Base-by-base conservation (phyloP, 2,888 invertebrate species). In the Drosophila histrio region DNA sequence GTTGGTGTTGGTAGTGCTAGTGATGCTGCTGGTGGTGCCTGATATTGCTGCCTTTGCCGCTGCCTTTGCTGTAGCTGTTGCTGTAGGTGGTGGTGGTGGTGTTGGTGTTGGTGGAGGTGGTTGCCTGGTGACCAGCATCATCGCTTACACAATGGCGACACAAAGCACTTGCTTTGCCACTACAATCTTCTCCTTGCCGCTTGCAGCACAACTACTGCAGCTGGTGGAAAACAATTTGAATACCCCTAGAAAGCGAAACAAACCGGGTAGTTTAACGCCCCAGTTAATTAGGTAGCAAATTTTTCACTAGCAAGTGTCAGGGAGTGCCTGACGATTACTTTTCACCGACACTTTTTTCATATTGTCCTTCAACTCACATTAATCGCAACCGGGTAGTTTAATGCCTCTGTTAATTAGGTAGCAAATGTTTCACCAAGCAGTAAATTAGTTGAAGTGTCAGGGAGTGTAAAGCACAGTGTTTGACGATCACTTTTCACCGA, bases 131-230 rank as follows among this genome's bases (percentile, higher is more conserved):
- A 71, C 71, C 69, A 58, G 69, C 72, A 72, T 59, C 50, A 54
- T 38, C 43, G 68, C 59, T 57, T 49, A 68, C 52, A 74, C 74
- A 73, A 73, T 74, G 73, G 54, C 70, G 64, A 73, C 74, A 70
- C 54, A 73, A 62, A 70, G 65, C 63, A 64, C 57, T 72, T 65
- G 63, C 68, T 38, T 41, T 53, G 26, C 22, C 41, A 47, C 34
- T 47, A 9, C 34, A 49, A 39, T 44, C 36, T 6, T 13, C 26
- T 11, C 9, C 9, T n/a, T n/a, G n/a, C 13, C 15, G 8, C 39
- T 13, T 7, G 1, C 32, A 3, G 32, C 24, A 32, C 32, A 11
- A 24, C 28, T 9, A 26, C 47, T 60, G 32, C 36, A 53, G 39
- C 57, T 69, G 26, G 15, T 41, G 74, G 47, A 41, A 59, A 52